Evolutionary conservation across 2,888 invertebrate genomes (phyloP).

Genomic region (Timema podura): DNA sequence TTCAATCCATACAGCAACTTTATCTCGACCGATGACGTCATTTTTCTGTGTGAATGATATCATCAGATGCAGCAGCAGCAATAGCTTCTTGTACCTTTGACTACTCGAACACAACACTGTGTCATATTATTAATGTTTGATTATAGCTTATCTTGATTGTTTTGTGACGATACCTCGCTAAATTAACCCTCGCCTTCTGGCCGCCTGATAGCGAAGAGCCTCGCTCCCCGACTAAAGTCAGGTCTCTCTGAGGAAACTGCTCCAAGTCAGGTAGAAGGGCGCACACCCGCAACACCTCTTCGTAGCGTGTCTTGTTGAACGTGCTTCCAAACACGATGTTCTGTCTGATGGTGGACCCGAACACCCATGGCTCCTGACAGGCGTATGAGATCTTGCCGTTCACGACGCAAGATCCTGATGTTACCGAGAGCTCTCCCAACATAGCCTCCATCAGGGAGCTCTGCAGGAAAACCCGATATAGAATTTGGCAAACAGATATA

Average conservation of each 20-base stretch:
- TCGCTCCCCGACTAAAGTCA: constrained; percentile 71
- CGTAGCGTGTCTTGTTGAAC: constrained; percentile 51
- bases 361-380: constrained; percentile 82
- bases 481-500: too few species aligned
- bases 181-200: constrained; percentile 71
- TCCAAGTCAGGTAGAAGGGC: constrained; percentile 65
- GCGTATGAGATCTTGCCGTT: constrained; percentile 69
- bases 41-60: too few species aligned
- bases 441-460: constrained; percentile 68
- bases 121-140: too few species aligned
- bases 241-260: constrained; percentile 65
- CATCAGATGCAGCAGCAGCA: too few species aligned
- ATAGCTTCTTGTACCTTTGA: too few species aligned
- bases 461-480: too few species aligned
- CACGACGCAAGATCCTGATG: constrained; percentile 59
- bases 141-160: too few species aligned
- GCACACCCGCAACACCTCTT: constrained; percentile 57
- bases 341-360: constrained; percentile 69
- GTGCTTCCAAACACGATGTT: constrained; percentile 80
- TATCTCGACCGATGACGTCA: too few species aligned
- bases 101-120: constrained; percentile 42
- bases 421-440: constrained; percentile 67
- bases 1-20: too few species aligned
- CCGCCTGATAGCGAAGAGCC: constrained; percentile 75
- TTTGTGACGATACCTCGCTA: constrained; percentile 50